Evolutionary conservation across 2,113 vertebrate species (phyloP).

Genomic region (Caranx ignobilis): DNA sequence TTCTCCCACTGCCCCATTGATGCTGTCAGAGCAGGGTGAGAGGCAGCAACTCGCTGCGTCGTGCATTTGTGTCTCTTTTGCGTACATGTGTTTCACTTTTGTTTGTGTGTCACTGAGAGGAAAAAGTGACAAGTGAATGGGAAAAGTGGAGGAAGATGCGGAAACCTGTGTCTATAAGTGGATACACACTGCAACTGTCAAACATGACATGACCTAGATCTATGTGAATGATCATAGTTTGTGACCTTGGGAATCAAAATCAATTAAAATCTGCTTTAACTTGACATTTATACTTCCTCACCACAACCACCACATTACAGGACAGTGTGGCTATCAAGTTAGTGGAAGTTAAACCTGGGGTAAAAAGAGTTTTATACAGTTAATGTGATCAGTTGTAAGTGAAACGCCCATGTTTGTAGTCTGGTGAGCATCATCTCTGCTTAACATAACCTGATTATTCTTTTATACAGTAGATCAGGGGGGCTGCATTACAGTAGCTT

Average conservation of each 20-base stretch:
- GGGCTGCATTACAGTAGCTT: conserved; percentile 53
- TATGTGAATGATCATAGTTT: not conserved
- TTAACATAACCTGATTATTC: conserved; percentile 73
- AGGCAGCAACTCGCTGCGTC: conserved; percentile 16
- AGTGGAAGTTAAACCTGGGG: not conserved
- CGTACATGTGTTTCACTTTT: conserved; percentile 15
- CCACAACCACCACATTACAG: not conserved
- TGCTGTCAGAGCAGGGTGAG: conserved; percentile 42
- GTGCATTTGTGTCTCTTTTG: conserved; percentile 21
- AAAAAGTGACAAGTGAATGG: not conserved
- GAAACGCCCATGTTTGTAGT: conserved; percentile 20
- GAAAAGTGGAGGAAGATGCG: conserved; percentile 7
- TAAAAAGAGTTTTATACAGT: not conserved
- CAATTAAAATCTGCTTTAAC: no score
- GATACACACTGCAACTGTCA: not conserved
- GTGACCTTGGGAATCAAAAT: not conserved
- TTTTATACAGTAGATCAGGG: conserved; percentile 54
- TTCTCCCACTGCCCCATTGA: conserved; percentile 58
- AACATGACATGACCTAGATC: conserved; percentile 36
- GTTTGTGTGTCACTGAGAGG: not conserved
- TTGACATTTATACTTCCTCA: not conserved
- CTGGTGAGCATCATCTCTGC: conserved; percentile 56
- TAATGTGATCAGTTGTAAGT: conserved; percentile 6
- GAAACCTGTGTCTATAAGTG: not conserved
- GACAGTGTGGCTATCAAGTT: not conserved